phyloP scores from a whole-genome alignment of 2,797 vertebrate species.

The Tapera naevia region DNA sequence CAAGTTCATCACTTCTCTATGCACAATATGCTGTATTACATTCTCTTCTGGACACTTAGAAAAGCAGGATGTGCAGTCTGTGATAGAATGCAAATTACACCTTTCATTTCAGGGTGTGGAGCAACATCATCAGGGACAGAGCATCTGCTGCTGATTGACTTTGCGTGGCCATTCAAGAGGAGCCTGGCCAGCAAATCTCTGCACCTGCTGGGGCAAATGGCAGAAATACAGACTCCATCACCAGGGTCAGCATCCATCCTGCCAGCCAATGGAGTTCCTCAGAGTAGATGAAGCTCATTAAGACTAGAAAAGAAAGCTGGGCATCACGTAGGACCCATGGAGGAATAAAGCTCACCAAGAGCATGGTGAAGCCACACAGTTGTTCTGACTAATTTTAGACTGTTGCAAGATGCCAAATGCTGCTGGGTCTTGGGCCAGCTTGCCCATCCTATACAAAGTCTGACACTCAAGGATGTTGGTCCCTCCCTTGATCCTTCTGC shows the following conservation, averaged over 20 bases:
- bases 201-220: background rate
- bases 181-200: background rate
- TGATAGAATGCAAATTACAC: background rate
- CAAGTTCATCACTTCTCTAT: background rate
- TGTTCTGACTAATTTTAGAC: background rate
- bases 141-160: background rate
- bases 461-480: background rate
- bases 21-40: background rate
- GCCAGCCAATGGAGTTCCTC: background rate
- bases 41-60: background rate
- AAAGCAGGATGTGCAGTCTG: background rate
- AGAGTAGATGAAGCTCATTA: background rate
- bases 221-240: fast-evolving
- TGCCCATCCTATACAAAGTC: fast-evolving
- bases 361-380: background rate
- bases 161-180: background rate
- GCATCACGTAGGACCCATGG: fast-evolving
- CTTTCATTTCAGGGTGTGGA: background rate
- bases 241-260: background rate
- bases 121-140: background rate
- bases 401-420: background rate
- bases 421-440: no score
- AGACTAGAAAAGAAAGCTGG: background rate
- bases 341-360: background rate
- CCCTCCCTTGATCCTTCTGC: background rate